phyloP scores from a whole-genome alignment of 2,888 invertebrate genomes.

The Eupithecia tripunctaria region DNA sequence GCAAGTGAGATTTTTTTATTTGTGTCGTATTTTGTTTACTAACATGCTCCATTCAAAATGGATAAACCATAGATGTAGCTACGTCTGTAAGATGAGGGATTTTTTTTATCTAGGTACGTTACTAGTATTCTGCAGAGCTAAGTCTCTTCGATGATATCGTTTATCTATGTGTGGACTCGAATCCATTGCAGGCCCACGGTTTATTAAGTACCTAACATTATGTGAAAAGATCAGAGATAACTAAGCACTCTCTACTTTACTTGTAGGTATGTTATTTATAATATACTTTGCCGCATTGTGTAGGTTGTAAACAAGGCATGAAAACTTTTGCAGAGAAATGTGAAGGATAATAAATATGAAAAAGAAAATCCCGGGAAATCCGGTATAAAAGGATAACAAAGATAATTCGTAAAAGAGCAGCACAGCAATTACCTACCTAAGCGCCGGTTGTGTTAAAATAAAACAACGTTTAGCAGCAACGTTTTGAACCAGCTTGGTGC shows the following conservation, averaged over 20 bases:
- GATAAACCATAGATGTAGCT: no score
- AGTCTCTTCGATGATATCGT: no score
- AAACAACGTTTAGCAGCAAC: neutral
- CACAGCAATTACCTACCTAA: neutral
- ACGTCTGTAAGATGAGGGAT: no score
- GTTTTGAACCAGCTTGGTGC: neutral
- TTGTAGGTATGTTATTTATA: no score
- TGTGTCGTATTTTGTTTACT: no score
- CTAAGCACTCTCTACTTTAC: neutral
- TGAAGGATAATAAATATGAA: neutral
- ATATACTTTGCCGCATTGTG: neutral
- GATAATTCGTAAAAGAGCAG: slow-evolving; percentile 15
- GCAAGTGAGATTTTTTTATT: no score
- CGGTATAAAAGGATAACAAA: neutral
- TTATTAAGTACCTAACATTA: no score
- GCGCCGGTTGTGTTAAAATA: neutral
- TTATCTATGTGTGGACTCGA: no score
- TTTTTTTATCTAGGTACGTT: no score
- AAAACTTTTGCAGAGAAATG: neutral
- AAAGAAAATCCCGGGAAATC: neutral
- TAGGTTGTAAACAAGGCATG: neutral
- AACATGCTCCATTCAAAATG: no score
- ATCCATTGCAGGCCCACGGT: no score
- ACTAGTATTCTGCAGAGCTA: no score
- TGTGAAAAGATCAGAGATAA: neutral